A percentile compares a stretch with the other conserved stretches of the same genome.
Evolutionary conservation across 2,797 vertebrate genomes (phyloP).

Genomic region (Liparis tanakae): DNA sequence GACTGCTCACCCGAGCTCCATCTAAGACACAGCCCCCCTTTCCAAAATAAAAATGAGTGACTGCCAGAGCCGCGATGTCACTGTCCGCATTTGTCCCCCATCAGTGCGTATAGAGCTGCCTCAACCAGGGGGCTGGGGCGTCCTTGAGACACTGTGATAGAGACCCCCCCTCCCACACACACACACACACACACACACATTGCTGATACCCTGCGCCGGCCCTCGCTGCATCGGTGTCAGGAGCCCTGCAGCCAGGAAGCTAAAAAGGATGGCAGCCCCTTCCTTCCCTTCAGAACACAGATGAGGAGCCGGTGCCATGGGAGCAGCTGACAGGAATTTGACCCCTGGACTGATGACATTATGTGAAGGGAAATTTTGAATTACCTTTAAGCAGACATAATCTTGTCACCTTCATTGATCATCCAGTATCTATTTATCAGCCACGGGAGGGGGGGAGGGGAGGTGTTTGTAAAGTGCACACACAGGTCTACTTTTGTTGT

Average conservation of each 20-base stretch:
- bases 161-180: conserved; percentile 23
- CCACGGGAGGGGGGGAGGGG: background rate
- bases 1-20: conserved; percentile 68
- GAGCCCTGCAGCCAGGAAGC: conserved; percentile 74
- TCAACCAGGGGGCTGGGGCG: conserved; percentile 75
- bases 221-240: conserved; percentile 78
- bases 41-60: conserved; percentile 85
- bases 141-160: conserved; percentile 84
- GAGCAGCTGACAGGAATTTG: conserved; percentile 56
- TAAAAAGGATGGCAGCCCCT: conserved; percentile 68
- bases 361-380: conserved; percentile 37
- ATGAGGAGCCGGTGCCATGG: conserved; percentile 21
- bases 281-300: conserved; percentile 51
- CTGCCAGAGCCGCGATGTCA: conserved; percentile 83
- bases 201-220: conserved; percentile 54
- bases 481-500: conserved; percentile 1
- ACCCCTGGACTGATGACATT: conserved; percentile 50
- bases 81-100: conserved; percentile 81
- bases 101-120: conserved; percentile 76
- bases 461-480: conserved; percentile 11
- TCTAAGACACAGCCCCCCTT: conserved; percentile 61
- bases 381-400: conserved; percentile 32
- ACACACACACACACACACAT: background rate
- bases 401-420: conserved; percentile 47
- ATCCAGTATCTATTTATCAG: conserved; percentile 28